These are phyloP conservation scores for Onychomys leucogaster DNA, from an alignment of 2,797 vertebrate genomes.

Conservation along the genomic window DNA sequence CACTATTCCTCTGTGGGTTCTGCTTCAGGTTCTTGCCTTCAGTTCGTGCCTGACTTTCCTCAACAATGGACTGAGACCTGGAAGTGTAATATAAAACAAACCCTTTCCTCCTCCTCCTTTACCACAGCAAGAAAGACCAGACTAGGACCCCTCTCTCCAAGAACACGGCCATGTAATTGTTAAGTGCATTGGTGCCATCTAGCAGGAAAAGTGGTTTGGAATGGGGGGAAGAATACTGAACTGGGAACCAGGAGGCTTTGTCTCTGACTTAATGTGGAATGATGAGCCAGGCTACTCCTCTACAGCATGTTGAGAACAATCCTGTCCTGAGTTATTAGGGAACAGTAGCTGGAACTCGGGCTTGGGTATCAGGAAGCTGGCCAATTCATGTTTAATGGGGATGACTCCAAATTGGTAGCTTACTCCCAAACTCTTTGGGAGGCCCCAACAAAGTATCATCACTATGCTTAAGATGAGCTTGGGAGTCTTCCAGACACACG, in stretches of 20 bases:
- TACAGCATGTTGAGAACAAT: background rate
- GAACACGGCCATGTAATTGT: background rate
- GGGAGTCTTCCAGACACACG: background rate
- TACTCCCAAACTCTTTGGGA: background rate
- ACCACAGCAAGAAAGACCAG: background rate
- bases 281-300: background rate
- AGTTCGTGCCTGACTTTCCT: background rate
- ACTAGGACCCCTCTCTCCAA: background rate
- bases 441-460: background rate
- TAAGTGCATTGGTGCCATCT: background rate
- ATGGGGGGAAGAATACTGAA: background rate
- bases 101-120: background rate
- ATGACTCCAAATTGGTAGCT: background rate
- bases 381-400: background rate
- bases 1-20: background rate
- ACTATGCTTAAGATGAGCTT: background rate
- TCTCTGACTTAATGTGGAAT: background rate
- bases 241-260: background rate
- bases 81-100: background rate
- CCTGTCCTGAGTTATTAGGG: background rate
- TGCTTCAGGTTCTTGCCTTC: background rate
- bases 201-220: background rate
- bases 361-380: background rate
- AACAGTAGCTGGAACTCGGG: background rate
- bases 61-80: background rate